Base-by-base conservation (phyloP, 2,113 vertebrate genomes). In the Heterotis niloticus region DNA sequence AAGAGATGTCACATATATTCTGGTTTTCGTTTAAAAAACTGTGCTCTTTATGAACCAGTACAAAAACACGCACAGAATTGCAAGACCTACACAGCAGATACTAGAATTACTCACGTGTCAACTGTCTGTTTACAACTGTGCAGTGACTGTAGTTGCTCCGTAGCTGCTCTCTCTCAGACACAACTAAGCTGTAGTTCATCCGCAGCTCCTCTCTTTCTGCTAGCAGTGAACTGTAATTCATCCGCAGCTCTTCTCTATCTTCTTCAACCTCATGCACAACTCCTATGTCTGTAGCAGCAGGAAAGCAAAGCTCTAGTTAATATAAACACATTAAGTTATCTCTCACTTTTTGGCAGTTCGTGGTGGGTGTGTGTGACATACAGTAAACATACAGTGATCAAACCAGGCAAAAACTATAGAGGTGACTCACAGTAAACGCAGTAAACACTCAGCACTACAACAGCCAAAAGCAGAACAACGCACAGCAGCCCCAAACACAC, bases 201-300 rank as follows among this genome's bases (percentile, higher is more conserved):
- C 57, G 18, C 52, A 64, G 52, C 56, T 20, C 64, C n/a, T 64
- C 51, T 74, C 69, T 79, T 70, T 85, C 84, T 54, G 69, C 26
- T 34, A 52, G 51, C 64, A 78, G 64, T 4, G 52, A 60, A 20
- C 64, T 17, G 62, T 65, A 23, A 7, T 52, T 57, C 23, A 44
- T 44, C 34, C 34, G 7, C 7, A 44, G 34, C 2, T 44, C 3
- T 2, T 44, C 34, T 44, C 34, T 44, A 44, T 44, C 34, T 4
- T 2, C 34, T 44, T 44, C 7, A 44, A 44, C 3, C 3, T 66
- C 62, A n/a, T 52, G 51, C 44, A 14, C 23, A 11, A 14, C 4
- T 17, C 1, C 12, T 54, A 24, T 44, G 66, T 77, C 64, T 65
- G n/a, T 23, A 52, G 20, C 1, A 10, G 16, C n/a, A 12, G 54